Percentiles rank a stretch among this genome's conserved stretches.
Conservation (phyloP, 2,113 vertebrate genomes). For the Phycodurus eques region DNA sequence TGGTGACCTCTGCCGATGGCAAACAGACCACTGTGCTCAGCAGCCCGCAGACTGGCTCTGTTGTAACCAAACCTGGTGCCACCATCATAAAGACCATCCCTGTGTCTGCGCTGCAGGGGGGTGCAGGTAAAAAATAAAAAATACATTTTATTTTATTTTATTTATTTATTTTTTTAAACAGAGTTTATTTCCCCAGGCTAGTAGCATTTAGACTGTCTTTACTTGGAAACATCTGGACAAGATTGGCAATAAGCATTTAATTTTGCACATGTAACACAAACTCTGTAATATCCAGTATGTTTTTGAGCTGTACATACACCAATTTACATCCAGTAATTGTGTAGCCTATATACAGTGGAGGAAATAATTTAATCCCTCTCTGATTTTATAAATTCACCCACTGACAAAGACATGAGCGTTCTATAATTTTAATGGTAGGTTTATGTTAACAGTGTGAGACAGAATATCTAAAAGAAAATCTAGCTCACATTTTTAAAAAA, state of each 20-base stretch:
- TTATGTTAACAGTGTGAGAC: too few species aligned
- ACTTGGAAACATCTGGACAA: not conserved
- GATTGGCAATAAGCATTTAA: not conserved
- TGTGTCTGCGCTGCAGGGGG: conserved; percentile 74
- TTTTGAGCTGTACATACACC: too few species aligned
- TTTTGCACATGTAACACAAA: too few species aligned
- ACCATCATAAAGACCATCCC: conserved; percentile 93
- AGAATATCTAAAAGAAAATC: too few species aligned
- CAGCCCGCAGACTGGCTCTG: conserved; percentile 80
- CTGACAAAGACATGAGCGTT: too few species aligned
- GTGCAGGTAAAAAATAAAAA: not conserved
- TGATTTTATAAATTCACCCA: too few species aligned
- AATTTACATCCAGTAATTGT: not conserved
- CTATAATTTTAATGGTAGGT: too few species aligned
- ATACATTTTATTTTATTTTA: too few species aligned
- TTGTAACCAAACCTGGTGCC: conserved; percentile 84
- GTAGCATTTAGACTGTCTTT: not conserved
- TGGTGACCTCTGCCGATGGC: conserved; percentile 89
- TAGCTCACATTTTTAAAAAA: too few species aligned
- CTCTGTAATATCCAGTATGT: too few species aligned
- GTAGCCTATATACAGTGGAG: not conserved
- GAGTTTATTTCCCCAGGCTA: not conserved
- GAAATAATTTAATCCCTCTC: too few species aligned
- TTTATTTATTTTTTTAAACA: too few species aligned
- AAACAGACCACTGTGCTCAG: conserved; percentile 91